Evolutionary conservation across 2,113 vertebrate genomes (phyloP), one percentile per base, ranked within the genome.

Genomic region (Elgaria multicarinata): DNA sequence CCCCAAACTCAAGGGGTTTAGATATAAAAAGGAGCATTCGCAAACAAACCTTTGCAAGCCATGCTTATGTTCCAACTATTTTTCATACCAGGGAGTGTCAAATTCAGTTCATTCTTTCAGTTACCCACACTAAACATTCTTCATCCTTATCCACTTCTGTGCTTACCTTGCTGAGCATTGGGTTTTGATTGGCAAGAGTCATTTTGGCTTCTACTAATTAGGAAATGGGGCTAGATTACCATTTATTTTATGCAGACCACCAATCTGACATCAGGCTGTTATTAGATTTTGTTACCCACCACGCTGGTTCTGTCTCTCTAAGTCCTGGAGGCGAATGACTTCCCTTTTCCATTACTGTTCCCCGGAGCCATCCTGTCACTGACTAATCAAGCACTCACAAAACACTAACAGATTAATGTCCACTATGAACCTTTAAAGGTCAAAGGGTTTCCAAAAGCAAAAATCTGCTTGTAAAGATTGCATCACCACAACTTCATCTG

Each of bases 341-440:
- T 89, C 72, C 80, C 86, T 91, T 83, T 95, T 88, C 33, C 72
- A 31, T 94, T 92, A 84, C 91, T 66, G 88, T 62, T 0, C 26
- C 67, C 90, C 62, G 87, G 86, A 24, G 20, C 80, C 69, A 78
- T 31, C 80, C 89, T 92, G 92, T 93, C 93, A 89, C 93, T 92
- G 87, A 33, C 91, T 87, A 87, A 91, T 79, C 89, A 79, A 92
- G 86, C 75, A 87, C 55, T 84, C 67, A 94, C 90, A 81, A 93
- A 76, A 91, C 6, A 87, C 75, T 89, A 89, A 95, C 92, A 85
- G 80, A 87, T 92, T 94, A 94, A 95, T 85, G 89, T 87, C 85
- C 89, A 86, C 76, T 93, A 93, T 36, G 90, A 91, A 89, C 87
- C 58, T 91, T 93, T 85, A 95, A 90, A 86, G 12, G 10, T 90